Evolutionary conservation across 2,888 invertebrate genomes (phyloP).

Genomic region (Diarsia dahlii): DNA sequence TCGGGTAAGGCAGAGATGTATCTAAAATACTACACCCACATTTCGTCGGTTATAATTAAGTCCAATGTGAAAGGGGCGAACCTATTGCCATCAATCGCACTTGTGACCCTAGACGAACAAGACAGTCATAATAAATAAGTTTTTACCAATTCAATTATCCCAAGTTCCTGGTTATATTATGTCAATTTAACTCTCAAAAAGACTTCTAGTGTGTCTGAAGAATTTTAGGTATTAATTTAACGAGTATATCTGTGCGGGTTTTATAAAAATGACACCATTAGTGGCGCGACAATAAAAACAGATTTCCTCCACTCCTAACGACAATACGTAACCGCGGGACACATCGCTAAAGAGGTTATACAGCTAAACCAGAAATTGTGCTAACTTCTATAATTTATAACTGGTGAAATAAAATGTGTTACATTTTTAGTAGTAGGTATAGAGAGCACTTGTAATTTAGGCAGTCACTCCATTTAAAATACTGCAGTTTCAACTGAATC

Average conservation of each 20-base stretch:
- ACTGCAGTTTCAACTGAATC: too few relatives aligned
- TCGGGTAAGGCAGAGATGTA: too few relatives aligned
- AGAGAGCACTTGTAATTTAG: too few relatives aligned
- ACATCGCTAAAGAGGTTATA: conserved; percentile 54
- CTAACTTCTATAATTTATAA: not conserved
- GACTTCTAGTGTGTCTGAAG: conserved; percentile 22
- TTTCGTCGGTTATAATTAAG: too few relatives aligned
- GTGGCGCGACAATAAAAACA: conserved; percentile 82
- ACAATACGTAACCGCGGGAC: conserved; percentile 64
- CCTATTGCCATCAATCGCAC: too few relatives aligned
- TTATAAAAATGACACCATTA: conserved; percentile 80
- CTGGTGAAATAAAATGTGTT: not conserved
- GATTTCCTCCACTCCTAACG: conserved; percentile 75
- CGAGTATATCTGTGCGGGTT: conserved; percentile 59
- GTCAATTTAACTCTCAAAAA: not conserved
- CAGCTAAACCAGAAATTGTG: not conserved
- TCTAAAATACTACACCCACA: too few relatives aligned
- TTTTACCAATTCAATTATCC: conserved; percentile 11
- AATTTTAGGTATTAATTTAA: conserved; percentile 57
- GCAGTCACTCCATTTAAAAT: too few relatives aligned
- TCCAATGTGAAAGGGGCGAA: too few relatives aligned
- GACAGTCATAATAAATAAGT: too few relatives aligned
- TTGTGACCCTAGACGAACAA: too few relatives aligned
- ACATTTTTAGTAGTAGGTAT: not conserved
- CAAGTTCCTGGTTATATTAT: not conserved